Evolutionary conservation across 2,797 vertebrate species (phyloP), one percentile per base, ranked within the genome.

Genomic region (Austrolebias charrua): DNA sequence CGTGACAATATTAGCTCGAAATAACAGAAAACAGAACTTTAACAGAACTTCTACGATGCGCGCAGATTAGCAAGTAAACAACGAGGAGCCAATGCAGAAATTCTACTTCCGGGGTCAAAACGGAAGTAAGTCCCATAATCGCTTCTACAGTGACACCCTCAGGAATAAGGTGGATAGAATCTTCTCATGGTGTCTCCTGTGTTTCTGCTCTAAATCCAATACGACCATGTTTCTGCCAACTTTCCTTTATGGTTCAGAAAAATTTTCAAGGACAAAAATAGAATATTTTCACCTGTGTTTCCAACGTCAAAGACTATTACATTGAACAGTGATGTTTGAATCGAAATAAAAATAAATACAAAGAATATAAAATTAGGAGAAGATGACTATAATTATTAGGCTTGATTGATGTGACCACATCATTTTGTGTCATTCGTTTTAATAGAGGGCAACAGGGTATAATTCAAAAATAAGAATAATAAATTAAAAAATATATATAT

Each of bases 171-270:
- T n/a, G n/a, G n/a, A 31, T 24, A 24, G 72, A 78, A 66, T 62
- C 62, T 58, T 68, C 69, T 60, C 75, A 60, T 55, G 48, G 13
- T 14, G 67, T 52, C 66, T 71, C 67, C 72, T 51, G 53, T 50
- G 49, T 47, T 63, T 49, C 33, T 68, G 61, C 80, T 57, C 11
- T 8, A 73, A 49, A 58, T 68, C 75, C 60, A 51, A 8, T 29
- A 71, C 53, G 8, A 60, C 72, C 63, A 47, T 47, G 70, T 71
- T 0, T 42, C 72, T 73, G 80, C 67, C 71, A 10, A 55, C 50
- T 19, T 20, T 65, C n/a, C 64, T 61, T 28, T 12, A 31, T 2
- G 1, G 53, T 59, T 66, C 16, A 28, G 28, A 28, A 33, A 51
- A 63, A 19, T 45, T 48, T 31, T 7, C 7, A 5, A 2, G 5